Evolutionary conservation across 2,113 vertebrate species (phyloP).

Genomic region (Megatriorchis doriae): DNA sequence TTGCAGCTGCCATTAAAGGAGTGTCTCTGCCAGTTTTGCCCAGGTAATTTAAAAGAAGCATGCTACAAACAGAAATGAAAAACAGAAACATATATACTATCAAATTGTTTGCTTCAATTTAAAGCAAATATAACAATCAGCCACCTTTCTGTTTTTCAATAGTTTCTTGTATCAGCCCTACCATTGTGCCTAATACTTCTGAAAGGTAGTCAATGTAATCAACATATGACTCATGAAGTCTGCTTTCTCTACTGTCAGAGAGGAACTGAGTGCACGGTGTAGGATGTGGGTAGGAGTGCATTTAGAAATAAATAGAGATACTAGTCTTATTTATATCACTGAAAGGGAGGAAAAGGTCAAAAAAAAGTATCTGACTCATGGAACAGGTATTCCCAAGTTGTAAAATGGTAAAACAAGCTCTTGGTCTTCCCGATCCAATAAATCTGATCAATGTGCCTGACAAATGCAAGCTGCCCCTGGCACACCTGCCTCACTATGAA

Average conservation of each 20-base stretch:
- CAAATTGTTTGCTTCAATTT: neutral
- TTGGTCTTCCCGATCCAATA: neutral
- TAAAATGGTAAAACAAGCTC: neutral
- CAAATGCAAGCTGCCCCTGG: neutral
- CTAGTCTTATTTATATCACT: neutral
- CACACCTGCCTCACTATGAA: neutral
- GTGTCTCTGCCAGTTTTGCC: conserved; percentile 87
- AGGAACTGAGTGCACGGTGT: neutral
- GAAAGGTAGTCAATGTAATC: neutral
- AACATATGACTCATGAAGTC: neutral
- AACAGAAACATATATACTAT: neutral
- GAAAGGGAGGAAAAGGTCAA: neutral
- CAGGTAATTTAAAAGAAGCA: conserved; percentile 96
- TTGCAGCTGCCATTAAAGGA: conserved; percentile 89
- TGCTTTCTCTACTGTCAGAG: neutral
- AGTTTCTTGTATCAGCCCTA: neutral
- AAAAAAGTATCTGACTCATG: neutral
- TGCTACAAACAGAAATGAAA: conserved; percentile 77
- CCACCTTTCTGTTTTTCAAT: neutral
- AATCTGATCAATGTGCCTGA: neutral
- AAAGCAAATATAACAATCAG: neutral
- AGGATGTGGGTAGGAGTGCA: neutral
- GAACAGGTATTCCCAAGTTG: neutral
- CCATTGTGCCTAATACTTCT: neutral
- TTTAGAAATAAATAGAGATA: neutral